Conservation (phyloP, 2,797 vertebrate species). For the Glossophaga mutica region DNA sequence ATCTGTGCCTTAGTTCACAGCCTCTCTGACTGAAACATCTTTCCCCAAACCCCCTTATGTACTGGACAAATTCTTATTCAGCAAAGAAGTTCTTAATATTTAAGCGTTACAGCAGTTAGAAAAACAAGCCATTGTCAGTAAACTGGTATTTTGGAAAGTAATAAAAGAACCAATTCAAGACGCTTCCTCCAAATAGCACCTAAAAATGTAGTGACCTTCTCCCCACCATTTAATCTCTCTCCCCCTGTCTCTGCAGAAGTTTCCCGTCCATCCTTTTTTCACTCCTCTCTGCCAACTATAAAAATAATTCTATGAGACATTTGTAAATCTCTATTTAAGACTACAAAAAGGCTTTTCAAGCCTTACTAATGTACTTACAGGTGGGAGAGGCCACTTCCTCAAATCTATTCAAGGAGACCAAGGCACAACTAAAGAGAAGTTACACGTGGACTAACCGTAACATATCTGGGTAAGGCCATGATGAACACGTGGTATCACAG, state of each 20-base stretch:
- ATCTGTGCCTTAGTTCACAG: neutral
- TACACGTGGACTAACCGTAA: neutral
- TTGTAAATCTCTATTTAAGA: neutral
- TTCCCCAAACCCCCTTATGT: neutral
- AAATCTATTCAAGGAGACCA: neutral
- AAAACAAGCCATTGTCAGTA: neutral
- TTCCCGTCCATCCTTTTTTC: neutral
- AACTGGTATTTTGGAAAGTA: conserved; percentile 5
- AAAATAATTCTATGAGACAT: conserved; percentile 15
- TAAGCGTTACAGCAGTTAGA: neutral
- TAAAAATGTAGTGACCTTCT: neutral
- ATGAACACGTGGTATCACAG: neutral
- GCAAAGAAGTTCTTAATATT: neutral
- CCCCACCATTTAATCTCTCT: neutral
- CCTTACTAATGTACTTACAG: neutral
- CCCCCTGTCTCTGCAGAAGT: neutral
- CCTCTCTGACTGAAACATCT: neutral
- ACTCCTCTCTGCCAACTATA: neutral
- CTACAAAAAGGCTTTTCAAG: neutral
- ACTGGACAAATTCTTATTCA: neutral
- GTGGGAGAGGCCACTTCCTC: neutral
- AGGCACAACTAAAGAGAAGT: neutral
- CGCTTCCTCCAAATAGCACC: neutral
- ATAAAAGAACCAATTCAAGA: neutral
- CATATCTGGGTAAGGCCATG: neutral